Base-by-base conservation (phyloP, 2,113 vertebrate genomes). In the Antennarius striatus region DNA sequence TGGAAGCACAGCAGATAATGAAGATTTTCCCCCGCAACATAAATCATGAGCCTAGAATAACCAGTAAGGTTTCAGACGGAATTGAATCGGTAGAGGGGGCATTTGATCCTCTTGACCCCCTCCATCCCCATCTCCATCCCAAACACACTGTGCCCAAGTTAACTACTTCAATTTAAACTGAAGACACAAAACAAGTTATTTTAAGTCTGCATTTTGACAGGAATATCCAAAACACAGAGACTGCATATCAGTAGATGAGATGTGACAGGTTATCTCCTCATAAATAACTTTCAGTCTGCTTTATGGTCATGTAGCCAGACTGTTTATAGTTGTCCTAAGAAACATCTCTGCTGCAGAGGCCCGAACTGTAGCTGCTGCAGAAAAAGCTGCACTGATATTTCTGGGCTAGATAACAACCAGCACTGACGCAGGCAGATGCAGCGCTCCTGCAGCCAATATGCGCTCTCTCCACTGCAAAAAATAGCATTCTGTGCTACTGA, bases 381-480 rank as follows among this genome's bases (percentile, higher is more conserved):
- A 80, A 86, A 83, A 71, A 75, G 71, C 78, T 86, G 84, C 85
- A 68, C 57, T 81, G 80, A 85, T 84, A 86, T 49, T 79, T 86
- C 82, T 82, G 71, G 81, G 82, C 65, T 68, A 59, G 55, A 56
- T 68, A 40, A 72, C 62, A 63, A 74, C 73, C 68, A 42, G 67
- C 39, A 10, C 15, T 22, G 80, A 84, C 65, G 30, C 47, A 48
- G 54, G 49, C 60, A 63, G 72, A 68, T 42, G 58, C 0, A 32
- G 64, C 73, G 80, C 82, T 67, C 69, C 79, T 82, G 57, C 70
- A 73, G 69, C 50, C 66, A 60, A 73, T 72, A 80, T 81, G 78
- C 22, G 54, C 63, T 30, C 57, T 12, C 59, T 81, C 63, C 32
- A 40, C 11, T 67, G 43, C 8, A 4, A 63, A 43, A 63, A 54